Conservation (phyloP, 2,797 vertebrate genomes). For the Oreochromis grahami region DNA sequence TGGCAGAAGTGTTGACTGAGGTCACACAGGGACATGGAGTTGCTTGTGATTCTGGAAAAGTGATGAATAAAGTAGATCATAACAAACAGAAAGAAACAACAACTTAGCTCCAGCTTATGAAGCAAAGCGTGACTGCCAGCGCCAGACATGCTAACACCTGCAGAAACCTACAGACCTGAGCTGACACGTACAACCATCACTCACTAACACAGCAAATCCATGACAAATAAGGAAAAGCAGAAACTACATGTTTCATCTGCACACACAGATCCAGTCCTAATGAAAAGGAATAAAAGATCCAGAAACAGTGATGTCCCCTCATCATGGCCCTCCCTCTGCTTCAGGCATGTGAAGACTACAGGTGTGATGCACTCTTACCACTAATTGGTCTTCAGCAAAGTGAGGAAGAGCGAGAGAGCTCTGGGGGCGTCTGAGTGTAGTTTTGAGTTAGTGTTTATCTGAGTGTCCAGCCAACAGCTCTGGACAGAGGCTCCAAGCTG, state of each 20-base stretch:
- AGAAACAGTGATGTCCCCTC: not conserved
- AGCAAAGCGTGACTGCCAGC: not conserved
- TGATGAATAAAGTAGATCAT: rapidly evolving
- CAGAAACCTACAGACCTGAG: not conserved
- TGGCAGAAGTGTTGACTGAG: not conserved
- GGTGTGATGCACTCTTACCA: not conserved
- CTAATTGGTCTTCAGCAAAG: not conserved
- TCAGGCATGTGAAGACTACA: not conserved
- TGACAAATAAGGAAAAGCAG: not conserved
- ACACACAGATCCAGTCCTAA: not conserved
- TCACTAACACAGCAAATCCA: not conserved
- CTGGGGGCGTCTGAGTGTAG: not conserved
- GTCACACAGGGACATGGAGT: not conserved
- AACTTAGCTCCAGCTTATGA: not conserved
- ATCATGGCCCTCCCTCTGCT: not conserved
- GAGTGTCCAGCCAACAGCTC: rapidly evolving
- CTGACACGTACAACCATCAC: rapidly evolving
- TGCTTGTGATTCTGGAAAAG: not conserved
- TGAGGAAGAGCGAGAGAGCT: not conserved
- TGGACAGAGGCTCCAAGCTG: rapidly evolving
- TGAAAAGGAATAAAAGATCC: not conserved
- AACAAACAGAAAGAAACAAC: not conserved
- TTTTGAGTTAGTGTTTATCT: not conserved
- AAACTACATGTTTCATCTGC: not conserved
- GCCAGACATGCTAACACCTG: not conserved